Conservation (phyloP, 2,113 vertebrate genomes). For the Crocuta crocuta region DNA sequence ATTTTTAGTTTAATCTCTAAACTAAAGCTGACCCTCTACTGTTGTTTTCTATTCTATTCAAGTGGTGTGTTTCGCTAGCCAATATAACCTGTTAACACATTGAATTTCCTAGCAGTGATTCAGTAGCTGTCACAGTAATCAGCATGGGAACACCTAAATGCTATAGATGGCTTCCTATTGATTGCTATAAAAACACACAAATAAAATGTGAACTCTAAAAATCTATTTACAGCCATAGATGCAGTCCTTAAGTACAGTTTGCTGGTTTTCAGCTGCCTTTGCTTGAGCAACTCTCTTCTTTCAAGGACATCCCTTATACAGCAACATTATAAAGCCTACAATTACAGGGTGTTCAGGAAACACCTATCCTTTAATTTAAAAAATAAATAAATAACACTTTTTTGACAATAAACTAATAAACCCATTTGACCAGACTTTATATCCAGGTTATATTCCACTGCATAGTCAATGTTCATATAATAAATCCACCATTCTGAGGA, state of each 20-base stretch:
- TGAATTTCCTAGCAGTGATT: constrained; percentile 81
- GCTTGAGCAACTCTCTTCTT: constrained; percentile 19
- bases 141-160: constrained; percentile 76
- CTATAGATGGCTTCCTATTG: constrained; percentile 69
- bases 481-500: not conserved
- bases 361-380: not conserved
- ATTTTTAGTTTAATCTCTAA: not conserved
- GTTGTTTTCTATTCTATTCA: constrained; percentile 52
- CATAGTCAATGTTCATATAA: not conserved
- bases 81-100: constrained; percentile 76
- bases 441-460: not conserved
- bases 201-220: constrained; percentile 78
- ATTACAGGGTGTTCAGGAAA: not conserved
- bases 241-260: constrained; percentile 67
- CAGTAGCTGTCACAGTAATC: constrained; percentile 79
- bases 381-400: not conserved
- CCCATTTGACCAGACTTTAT: not conserved
- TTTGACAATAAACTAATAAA: not conserved
- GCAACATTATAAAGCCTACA: not conserved
- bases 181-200: constrained; percentile 78
- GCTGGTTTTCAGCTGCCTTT: constrained; percentile 45
- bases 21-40: not conserved
- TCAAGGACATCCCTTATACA: constrained; percentile 35
- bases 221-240: constrained; percentile 69
- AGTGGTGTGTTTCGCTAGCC: constrained; percentile 75